Evolutionary conservation across 2,113 vertebrate genomes (phyloP).

Genomic region (Phocoena sinus): DNA sequence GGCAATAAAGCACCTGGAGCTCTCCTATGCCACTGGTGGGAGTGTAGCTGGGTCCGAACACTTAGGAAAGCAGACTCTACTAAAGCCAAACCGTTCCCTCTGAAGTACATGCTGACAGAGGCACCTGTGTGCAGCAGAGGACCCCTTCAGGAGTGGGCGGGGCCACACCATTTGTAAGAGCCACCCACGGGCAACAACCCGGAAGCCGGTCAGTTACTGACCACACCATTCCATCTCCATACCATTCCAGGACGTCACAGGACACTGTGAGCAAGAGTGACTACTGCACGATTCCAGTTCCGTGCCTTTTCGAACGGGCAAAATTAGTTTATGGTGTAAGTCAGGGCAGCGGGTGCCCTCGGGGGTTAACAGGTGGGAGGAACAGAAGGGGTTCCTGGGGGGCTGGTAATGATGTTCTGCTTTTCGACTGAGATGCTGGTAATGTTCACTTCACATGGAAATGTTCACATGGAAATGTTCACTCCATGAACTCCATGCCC

Average conservation of each 20-base stretch:
- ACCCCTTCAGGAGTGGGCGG: neutral
- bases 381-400: neutral
- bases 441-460: neutral
- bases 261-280: neutral
- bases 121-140: neutral
- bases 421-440: neutral
- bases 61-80: neutral
- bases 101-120: neutral
- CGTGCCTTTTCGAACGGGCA: neutral
- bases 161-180: neutral
- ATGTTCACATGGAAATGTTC: neutral
- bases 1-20: neutral
- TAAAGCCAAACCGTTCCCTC: neutral
- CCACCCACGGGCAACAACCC: neutral
- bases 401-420: neutral
- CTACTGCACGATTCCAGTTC: neutral
- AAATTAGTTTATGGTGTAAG: neutral
- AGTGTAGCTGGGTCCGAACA: neutral
- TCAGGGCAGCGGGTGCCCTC: neutral
- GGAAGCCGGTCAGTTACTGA: neutral
- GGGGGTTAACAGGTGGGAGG: neutral
- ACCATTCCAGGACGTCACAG: accelerated
- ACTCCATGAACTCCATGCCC: neutral
- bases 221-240: neutral
- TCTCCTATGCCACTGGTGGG: neutral